A percentile compares a stretch with the other conserved stretches of the same genome.
phyloP scores from a whole-genome alignment of 2,113 vertebrate species.

The Telmatochromis brichardi region DNA sequence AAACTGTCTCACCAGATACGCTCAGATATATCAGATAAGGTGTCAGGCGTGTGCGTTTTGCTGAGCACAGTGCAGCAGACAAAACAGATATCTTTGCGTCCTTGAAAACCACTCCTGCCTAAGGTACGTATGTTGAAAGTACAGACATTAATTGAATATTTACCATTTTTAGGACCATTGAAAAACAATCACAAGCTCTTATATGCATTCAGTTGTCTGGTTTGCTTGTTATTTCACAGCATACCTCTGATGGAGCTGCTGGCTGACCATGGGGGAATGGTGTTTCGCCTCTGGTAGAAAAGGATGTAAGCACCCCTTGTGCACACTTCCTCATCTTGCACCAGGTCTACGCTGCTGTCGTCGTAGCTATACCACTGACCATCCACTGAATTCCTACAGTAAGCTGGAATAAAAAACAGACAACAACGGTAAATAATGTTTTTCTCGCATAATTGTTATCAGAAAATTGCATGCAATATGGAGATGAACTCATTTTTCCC shows the following conservation, averaged over 20 bases:
- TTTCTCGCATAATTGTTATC: background rate
- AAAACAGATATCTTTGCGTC: background rate
- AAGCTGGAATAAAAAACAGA: conserved; percentile 69
- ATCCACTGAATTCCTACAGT: conserved; percentile 88
- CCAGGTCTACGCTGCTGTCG: conserved; percentile 82
- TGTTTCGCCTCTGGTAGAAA: conserved; percentile 87
- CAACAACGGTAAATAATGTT: background rate
- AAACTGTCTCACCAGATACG: background rate
- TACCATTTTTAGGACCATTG: background rate
- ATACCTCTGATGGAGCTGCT: conserved; percentile 80
- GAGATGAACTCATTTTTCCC: fast-evolving
- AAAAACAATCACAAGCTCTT: background rate
- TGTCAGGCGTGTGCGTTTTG: background rate
- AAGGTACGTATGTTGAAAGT: background rate
- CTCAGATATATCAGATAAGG: background rate
- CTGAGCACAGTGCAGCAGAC: background rate
- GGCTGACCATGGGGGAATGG: conserved; percentile 81
- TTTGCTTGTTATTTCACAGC: background rate
- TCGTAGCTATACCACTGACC: conserved; percentile 90
- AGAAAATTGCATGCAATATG: background rate
- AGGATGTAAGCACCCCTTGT: conserved; percentile 90
- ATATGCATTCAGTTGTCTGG: background rate
- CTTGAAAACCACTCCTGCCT: background rate
- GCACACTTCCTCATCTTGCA: conserved; percentile 80
- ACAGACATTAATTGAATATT: background rate